Evolutionary conservation across 2,113 vertebrate species (phyloP).

Genomic region (Ahaetulla prasina): DNA sequence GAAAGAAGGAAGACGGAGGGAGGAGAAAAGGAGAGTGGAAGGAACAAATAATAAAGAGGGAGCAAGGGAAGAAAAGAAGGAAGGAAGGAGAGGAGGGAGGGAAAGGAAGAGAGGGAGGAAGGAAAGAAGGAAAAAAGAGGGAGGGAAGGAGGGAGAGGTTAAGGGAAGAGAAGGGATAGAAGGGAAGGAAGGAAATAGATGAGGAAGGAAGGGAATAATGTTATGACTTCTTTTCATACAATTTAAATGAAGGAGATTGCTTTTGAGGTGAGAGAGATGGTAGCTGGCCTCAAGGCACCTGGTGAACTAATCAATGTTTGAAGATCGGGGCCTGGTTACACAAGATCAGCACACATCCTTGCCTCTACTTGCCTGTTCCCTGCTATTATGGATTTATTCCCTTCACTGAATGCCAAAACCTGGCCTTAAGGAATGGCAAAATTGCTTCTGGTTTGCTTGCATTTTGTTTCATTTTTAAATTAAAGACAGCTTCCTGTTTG

Average conservation of each 20-base stretch:
- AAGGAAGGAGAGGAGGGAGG: too few species aligned
- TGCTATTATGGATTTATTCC: not conserved
- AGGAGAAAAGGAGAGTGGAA: too few species aligned
- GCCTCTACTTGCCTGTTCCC: not conserved
- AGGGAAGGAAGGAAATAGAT: not conserved
- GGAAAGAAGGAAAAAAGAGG: too few species aligned
- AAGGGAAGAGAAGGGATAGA: too few species aligned
- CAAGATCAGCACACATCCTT: not conserved
- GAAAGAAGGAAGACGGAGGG: too few species aligned
- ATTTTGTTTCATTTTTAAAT: not conserved
- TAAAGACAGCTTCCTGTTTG: not conserved
- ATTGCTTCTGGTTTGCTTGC: not conserved
- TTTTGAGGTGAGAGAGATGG: not conserved
- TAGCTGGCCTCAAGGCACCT: not conserved
- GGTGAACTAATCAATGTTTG: not conserved
- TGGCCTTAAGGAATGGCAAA: not conserved
- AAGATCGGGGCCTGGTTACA: not conserved
- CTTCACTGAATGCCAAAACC: not conserved
- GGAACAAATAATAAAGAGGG: rapidly evolving
- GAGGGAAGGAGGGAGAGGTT: too few species aligned
- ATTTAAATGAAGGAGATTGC: not conserved
- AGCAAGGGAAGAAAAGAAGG: too few species aligned
- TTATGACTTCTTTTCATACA: not conserved
- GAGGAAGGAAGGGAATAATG: not conserved
- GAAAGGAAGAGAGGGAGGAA: not conserved